Conservation (phyloP, 2,888 invertebrate species). For the Drosophila yooni region DNA sequence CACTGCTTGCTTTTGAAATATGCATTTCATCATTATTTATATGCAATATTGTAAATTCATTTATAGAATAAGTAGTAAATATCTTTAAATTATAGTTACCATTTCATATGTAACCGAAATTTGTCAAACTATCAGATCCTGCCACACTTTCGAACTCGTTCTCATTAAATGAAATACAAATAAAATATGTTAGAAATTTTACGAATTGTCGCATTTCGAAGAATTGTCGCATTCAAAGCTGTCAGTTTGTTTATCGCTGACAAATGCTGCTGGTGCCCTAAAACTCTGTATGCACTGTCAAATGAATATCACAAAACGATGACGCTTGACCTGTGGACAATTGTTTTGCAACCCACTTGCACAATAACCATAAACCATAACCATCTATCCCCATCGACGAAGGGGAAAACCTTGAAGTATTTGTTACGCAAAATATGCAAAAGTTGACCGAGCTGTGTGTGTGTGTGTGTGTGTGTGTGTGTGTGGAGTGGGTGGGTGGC, state of each 20-base stretch:
- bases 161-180: not conserved
- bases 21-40: not conserved
- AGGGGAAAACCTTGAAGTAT: constrained; percentile 58
- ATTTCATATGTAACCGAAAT: not conserved
- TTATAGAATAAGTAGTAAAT: not conserved
- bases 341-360: constrained; percentile 23
- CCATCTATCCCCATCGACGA: not conserved
- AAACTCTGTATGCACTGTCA: constrained; percentile 26
- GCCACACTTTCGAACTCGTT: not conserved
- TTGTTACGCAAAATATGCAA: constrained; percentile 53
- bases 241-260: constrained; percentile 22
- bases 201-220: not conserved
- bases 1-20: not conserved
- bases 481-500: too few species aligned
- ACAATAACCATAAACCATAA: not conserved
- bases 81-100: not conserved
- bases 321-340: constrained; percentile 57
- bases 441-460: constrained; percentile 13
- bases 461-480: too few species aligned
- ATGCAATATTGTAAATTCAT: not conserved
- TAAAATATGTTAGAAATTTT: not conserved
- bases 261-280: not conserved
- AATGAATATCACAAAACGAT: constrained; percentile 44
- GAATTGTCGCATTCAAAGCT: not conserved
- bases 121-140: not conserved